A percentile compares a stretch with the other conserved stretches of the same genome.
phyloP scores from a whole-genome alignment of 2,888 invertebrate genomes.

The Cyclophora punctaria region DNA sequence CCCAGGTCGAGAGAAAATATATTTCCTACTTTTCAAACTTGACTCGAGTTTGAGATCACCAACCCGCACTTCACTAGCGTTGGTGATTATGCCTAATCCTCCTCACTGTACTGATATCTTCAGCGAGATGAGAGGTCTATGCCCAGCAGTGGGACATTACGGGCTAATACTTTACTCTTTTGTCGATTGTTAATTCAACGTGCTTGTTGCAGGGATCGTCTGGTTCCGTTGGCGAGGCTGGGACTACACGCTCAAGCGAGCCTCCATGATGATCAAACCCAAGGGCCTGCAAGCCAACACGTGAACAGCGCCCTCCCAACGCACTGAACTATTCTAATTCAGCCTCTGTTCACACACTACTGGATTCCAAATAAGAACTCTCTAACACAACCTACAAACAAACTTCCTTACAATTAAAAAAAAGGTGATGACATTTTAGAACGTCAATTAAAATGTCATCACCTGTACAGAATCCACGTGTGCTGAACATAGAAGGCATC shows the following conservation, averaged over 20 bases:
- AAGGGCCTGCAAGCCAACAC: conserved; percentile 76
- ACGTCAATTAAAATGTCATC: neutral
- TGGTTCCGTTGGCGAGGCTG: conserved; percentile 97
- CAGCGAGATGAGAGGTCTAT: neutral
- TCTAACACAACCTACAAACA: neutral
- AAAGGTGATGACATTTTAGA: neutral
- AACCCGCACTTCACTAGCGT: too few relatives aligned
- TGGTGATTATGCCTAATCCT: too few relatives aligned
- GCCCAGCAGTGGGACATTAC: too few relatives aligned
- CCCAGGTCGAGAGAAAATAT: too few relatives aligned
- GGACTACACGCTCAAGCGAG: conserved; percentile 93
- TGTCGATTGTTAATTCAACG: neutral
- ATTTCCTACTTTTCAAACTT: too few relatives aligned
- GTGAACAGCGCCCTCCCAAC: conserved; percentile 31
- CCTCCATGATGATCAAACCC: conserved; percentile 94
- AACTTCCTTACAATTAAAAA: neutral
- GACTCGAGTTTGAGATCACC: too few relatives aligned
- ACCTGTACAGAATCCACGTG: conserved; percentile 44
- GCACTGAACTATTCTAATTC: conserved; percentile 21
- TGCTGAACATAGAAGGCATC: conserved; percentile 52
- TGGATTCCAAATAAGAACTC: conserved; percentile 40
- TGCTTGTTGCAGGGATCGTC: conserved; percentile 81
- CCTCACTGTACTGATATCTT: too few relatives aligned
- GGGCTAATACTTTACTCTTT: too few relatives aligned
- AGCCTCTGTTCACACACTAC: conserved; percentile 60